Conservation (phyloP, 2,888 invertebrate species). For the Galeruca laticollis region DNA sequence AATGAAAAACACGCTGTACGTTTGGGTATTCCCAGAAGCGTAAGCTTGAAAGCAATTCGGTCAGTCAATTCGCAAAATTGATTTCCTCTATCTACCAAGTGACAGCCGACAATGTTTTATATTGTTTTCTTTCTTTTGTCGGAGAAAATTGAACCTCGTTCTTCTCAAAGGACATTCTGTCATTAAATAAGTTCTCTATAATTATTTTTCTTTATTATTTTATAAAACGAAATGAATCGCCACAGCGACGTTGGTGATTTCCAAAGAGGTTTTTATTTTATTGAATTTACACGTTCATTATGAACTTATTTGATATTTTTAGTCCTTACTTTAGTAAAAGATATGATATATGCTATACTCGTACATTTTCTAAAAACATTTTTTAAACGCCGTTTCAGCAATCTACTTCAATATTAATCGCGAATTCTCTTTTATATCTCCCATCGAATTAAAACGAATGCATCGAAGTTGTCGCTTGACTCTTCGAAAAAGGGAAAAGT, state of each 20-base stretch:
- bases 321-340: no score
- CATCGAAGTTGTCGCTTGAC: no score
- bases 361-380: no score
- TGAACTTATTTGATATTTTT: no score
- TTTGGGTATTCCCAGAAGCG: neutral
- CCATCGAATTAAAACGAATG: no score
- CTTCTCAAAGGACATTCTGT: constrained; percentile 48
- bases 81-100: constrained; percentile 56
- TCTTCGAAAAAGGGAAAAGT: no score
- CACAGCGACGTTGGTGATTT: neutral
- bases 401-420: no score
- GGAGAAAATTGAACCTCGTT: constrained; percentile 56
- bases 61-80: constrained; percentile 57
- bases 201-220: constrained; percentile 48
- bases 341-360: no score
- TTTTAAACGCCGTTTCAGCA: no score
- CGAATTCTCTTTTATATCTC: no score
- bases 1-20: neutral
- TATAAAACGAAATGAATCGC: neutral
- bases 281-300: no score
- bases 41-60: constrained; percentile 36
- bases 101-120: constrained; percentile 59
- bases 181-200: constrained; percentile 52
- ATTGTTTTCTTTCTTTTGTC: constrained; percentile 59
- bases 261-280: neutral